Percentiles rank a stretch among this genome's conserved stretches.
Conservation (phyloP, 2,888 invertebrate genomes). For the Vesta saturnalis region DNA sequence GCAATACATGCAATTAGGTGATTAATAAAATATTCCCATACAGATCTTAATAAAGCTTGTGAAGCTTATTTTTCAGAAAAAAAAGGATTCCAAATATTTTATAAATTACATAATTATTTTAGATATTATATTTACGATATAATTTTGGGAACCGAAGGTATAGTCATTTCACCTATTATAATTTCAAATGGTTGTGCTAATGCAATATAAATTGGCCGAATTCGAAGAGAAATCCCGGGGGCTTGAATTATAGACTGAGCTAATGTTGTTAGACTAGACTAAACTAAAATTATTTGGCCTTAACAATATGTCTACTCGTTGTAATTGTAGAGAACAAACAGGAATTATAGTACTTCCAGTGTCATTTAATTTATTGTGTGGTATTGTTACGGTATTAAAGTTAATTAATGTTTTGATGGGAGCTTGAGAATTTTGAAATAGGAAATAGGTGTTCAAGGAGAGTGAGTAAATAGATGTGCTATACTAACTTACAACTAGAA, state of each 20-base stretch:
- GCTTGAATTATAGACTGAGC: conserved; percentile 50
- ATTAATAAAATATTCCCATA: conserved; percentile 17
- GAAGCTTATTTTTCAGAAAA: not conserved
- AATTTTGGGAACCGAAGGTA: conserved; percentile 31
- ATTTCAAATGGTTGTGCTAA: conserved; percentile 46
- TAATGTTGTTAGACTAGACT: conserved; percentile 47
- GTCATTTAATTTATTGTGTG: conserved; percentile 52
- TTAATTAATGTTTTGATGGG: conserved; percentile 40
- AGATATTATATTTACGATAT: conserved; percentile 14
- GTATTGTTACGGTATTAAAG: conserved; percentile 24
- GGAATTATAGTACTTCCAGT: conserved; percentile 51
- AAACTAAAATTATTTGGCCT: conserved; percentile 38
- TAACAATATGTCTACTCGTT: conserved; percentile 38
- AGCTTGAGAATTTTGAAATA: conserved; percentile 42
- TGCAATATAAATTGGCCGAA: conserved; percentile 52
- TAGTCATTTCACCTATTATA: conserved; percentile 45
- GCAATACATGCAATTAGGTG: not conserved
- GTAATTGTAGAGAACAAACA: conserved; percentile 37
- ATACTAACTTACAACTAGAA: no score
- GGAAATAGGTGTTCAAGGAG: conserved; percentile 22
- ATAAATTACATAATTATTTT: conserved; percentile 25
- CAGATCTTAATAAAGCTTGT: conserved; percentile 2
- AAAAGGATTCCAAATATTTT: conserved; percentile 17
- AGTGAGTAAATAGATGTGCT: not conserved
- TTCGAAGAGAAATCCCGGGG: conserved; percentile 40